Evolutionary conservation across 2,888 invertebrate genomes (phyloP).

Genomic region (Trachelus troglodyta): DNA sequence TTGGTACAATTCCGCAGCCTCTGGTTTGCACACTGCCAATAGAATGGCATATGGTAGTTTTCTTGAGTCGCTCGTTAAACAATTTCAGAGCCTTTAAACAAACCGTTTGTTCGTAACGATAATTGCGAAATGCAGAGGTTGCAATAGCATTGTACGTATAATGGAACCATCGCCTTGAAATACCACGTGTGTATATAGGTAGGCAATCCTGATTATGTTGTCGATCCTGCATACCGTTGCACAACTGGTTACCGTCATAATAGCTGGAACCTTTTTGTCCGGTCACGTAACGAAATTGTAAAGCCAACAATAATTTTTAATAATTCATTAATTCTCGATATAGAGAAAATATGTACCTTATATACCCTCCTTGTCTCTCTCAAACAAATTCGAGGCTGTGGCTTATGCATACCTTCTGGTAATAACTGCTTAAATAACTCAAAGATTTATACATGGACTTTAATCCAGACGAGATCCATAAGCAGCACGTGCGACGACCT

Average conservation of each 20-base stretch:
- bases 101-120: neutral
- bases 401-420: neutral
- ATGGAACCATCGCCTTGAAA: neutral
- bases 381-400: neutral
- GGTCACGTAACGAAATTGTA: neutral
- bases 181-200: neutral
- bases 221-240: neutral
- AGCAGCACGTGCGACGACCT: neutral
- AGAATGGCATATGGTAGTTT: neutral
- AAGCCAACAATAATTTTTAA: neutral
- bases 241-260: neutral
- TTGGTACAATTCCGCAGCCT: neutral
- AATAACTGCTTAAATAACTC: neutral
- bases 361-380: neutral
- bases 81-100: neutral
- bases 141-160: neutral
- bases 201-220: neutral
- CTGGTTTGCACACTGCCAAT: neutral
- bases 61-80: neutral
- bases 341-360: neutral
- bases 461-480: neutral
- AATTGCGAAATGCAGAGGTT: neutral
- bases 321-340: neutral
- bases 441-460: neutral
- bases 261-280: neutral